A percentile compares a stretch with the other conserved stretches of the same genome.
Conservation (phyloP, 37 sponge, comb jelly and placozoan genomes). For the Amphimedon queenslandica region DNA sequence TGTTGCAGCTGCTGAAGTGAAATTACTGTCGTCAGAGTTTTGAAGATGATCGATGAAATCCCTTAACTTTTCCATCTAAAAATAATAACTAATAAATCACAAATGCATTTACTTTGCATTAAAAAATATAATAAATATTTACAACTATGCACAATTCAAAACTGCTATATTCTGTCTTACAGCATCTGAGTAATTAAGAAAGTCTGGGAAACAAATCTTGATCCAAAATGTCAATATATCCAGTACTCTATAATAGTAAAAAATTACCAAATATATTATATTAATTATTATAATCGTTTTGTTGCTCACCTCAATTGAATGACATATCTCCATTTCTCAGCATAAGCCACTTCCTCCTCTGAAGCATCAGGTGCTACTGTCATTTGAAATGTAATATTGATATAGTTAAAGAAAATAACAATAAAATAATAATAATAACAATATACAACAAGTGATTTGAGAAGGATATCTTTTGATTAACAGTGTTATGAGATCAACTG, state of each 20-base stretch:
- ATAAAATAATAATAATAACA: background rate
- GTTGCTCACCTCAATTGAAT: constrained; percentile 57
- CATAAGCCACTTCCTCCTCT: constrained; percentile 60
- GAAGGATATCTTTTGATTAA: constrained; percentile 67
- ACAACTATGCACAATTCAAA: too few species aligned
- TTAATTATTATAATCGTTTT: background rate
- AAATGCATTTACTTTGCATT: too few species aligned
- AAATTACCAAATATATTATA: background rate
- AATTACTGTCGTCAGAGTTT: constrained; percentile 57
- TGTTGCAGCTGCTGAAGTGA: constrained; percentile 38
- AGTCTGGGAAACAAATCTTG: constrained; percentile 71
- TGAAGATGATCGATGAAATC: constrained; percentile 40
- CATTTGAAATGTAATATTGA: constrained; percentile 52
- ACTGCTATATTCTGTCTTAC: too few species aligned
- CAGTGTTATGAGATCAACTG: constrained; percentile 38
- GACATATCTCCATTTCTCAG: constrained; percentile 73
- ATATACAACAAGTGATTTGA: background rate
- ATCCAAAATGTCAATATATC: constrained; percentile 68
- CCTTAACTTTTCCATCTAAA: constrained; percentile 37
- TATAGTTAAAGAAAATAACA: background rate
- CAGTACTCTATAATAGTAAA: constrained; percentile 33
- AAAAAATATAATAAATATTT: too few species aligned
- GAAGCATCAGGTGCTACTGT: constrained; percentile 56
- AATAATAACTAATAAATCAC: too few species aligned
- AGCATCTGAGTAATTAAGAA: constrained; percentile 10